These are phyloP conservation scores for Sternarchorhynchus goeldii DNA, from an alignment of 2,797 vertebrate species.

Conservation along the genomic window DNA sequence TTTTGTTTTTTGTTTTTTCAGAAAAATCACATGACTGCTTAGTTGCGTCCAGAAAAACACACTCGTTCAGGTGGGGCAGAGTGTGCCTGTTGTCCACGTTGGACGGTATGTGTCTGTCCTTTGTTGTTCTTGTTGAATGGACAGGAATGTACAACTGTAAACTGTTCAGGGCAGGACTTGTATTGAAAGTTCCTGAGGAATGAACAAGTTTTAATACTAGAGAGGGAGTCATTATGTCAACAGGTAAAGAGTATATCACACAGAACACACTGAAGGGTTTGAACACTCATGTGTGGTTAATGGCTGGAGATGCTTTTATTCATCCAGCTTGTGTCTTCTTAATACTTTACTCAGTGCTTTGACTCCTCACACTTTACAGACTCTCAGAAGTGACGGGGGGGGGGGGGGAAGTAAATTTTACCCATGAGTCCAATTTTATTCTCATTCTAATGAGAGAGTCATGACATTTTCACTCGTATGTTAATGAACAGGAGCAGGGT, in stretches of 20 bases:
- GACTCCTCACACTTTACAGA: constrained; percentile 33
- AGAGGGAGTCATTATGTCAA: too few species aligned
- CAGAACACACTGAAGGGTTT: constrained; percentile 5
- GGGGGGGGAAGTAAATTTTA: constrained; percentile 26
- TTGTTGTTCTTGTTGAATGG: too few species aligned
- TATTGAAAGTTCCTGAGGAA: too few species aligned
- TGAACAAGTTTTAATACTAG: too few species aligned
- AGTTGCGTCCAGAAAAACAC: too few species aligned
- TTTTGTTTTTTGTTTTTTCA: too few species aligned
- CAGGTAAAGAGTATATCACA: constrained; percentile 27
- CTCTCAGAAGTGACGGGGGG: constrained; percentile 7
- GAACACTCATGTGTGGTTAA: constrained; percentile 28
- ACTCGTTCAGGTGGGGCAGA: too few species aligned
- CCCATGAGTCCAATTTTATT: constrained; percentile 42
- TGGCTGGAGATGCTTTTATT: constrained; percentile 39
- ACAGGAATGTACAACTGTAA: too few species aligned
- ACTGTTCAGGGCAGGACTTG: too few species aligned
- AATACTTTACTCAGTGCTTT: constrained; percentile 36
- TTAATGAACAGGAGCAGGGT: constrained; percentile 51
- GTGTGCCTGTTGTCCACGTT: too few species aligned
- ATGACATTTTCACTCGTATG: constrained; percentile 52
- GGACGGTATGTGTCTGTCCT: too few species aligned
- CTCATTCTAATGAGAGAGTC: constrained; percentile 44
- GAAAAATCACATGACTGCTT: too few species aligned
- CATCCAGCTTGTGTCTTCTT: constrained; percentile 34